Base-by-base conservation (phyloP, 2,888 invertebrate species). In the Rhaphigaster nebulosa region DNA sequence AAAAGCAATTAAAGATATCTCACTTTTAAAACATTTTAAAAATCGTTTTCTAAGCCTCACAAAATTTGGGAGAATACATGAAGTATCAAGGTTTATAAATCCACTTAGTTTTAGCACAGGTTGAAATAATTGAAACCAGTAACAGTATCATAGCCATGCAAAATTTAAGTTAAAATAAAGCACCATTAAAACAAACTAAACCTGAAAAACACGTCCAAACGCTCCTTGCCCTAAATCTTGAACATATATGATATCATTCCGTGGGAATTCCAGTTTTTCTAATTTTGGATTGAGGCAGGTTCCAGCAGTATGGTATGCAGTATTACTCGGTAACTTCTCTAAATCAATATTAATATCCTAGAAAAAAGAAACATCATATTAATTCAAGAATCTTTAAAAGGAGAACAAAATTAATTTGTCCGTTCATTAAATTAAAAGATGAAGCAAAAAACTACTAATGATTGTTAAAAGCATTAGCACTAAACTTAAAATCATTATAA, bases 181-280 rank as follows among this genome's bases (percentile, higher is more conserved):
- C 8, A 76, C 10, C 20, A 90, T 29, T 20, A 76, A 26, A 76
- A 50, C 45, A 87, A 34, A 50, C 87, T 65, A 91, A 92, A 94
- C 97, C 95, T 98, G 97, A 93, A 99, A 99, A 0, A 99, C 99
- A 93, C 98, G 95, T 2, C 99, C 99, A 94, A 99, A 99, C 29
- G 99, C 99, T 91, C 98, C 99, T 94, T 99, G 98, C 0, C 99
- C 99, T 92, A 99, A 95, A 93, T 99, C 99, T 92, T 97, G 95
- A 88, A 99, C 97, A 93, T 98, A 99, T 93, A 99, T 98, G 60
- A 99, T 98, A 93, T 99, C 98, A 93, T 99, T 99, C 70, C 99
- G 95, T 0, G 98, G 98, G 94, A 98, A 99, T 94, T 99, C 99
- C 56, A 98, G 94, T 93, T 97, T 97, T 94, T 99, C 98, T 91